phyloP scores from a whole-genome alignment of 2,113 vertebrate species.

The Callorhinus ursinus region DNA sequence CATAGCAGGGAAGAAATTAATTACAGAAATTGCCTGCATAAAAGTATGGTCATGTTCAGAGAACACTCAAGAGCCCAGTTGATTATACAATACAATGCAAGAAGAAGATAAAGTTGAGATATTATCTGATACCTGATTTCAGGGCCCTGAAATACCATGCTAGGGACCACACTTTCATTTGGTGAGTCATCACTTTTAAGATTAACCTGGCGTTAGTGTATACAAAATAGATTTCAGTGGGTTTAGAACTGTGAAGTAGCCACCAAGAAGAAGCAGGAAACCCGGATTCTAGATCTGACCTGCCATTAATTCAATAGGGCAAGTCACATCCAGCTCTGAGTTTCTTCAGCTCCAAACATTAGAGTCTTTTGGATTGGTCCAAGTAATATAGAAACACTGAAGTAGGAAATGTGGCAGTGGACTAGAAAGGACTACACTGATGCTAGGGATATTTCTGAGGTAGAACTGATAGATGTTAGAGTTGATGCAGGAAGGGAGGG shows the following conservation, averaged over 20 bases:
- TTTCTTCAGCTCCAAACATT: not conserved
- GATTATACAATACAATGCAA: not conserved
- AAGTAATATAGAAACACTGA: not conserved
- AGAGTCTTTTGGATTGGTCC: not conserved
- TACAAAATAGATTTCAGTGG: not conserved
- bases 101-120: not conserved
- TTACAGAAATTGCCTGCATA: not conserved
- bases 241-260: not conserved
- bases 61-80: not conserved
- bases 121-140: not conserved
- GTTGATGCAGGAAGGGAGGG: not conserved
- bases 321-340: not conserved
- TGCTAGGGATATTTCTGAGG: not conserved
- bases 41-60: not conserved
- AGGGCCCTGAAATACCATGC: not conserved
- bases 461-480: not conserved
- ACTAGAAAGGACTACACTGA: not conserved
- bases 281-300: not conserved
- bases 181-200: not conserved
- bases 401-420: not conserved
- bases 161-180: not conserved
- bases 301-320: not conserved
- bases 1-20: not conserved
- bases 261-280: not conserved
- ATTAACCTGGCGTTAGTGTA: not conserved